Base-by-base conservation (phyloP, 1,140 invertebrate species). In the Mylabris phalerata region DNA sequence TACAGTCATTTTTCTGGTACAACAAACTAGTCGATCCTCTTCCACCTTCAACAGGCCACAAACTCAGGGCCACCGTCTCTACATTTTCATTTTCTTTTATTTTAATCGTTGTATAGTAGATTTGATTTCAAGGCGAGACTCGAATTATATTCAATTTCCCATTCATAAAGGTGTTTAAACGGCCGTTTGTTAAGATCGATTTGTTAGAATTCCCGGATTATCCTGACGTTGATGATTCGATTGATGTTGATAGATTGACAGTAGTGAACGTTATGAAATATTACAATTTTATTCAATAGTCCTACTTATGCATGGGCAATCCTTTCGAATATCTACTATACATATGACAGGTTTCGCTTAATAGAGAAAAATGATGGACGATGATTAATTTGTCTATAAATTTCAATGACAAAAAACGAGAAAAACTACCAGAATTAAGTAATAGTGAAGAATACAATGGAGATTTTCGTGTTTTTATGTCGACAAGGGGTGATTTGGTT, bases 201-300 rank as follows among this genome's bases (percentile, higher is more conserved):
- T 52, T 52, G 50, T 52, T 52, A 52, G 40, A 52, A 42, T 52
- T 52, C 40, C 32, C 25, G 42, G 50, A 52, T 52, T 52, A 52
- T 52, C 44, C 50, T 38, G 50, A 52, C 50, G 50, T 43, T 52
- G 50, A 52, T 52, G 50, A 52, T 52, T 43, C 50, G 50, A 52
- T 52, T 52, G 50, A 52, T 41, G 50, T 52, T 52, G 50, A 52
- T 52, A 42, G 51, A 54, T 46, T 54, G 51, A 54, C 51, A 54
- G 51, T 54, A 45, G 46, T 13, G 46, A n/a, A 26, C 46, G 39
- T 45, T 54, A 54, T 54, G 51, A 54, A 46, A 45, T 54, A 54
- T 54, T 54, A 54, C 40, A 9, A 54, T 54, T 45, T 54, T 54
- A 54, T 54, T 25, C 51, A 54, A 27, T 42, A 45, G 38, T 32